Evolutionary conservation across 2,888 invertebrate genomes (phyloP).

Genomic region (Priocnemis perturbator): DNA sequence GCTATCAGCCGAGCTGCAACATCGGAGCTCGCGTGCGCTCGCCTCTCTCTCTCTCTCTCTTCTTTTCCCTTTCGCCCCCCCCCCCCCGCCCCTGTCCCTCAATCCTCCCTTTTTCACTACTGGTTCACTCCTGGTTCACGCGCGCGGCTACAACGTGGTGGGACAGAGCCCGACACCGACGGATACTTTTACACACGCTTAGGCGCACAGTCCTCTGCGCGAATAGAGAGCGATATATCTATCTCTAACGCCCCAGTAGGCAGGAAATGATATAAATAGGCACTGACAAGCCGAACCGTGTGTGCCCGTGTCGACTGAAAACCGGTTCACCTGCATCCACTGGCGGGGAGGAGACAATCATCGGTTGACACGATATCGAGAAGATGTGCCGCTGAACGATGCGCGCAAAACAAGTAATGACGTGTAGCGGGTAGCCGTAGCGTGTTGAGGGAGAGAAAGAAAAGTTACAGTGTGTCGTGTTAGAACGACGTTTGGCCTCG

Average conservation of each 20-base stretch:
- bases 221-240: conserved; percentile 55
- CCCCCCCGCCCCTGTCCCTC: conserved; percentile 31
- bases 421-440: too few relatives aligned
- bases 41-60: background rate
- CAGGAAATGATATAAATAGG: conserved; percentile 66
- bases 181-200: conserved; percentile 25
- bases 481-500: too few relatives aligned
- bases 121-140: too few relatives aligned
- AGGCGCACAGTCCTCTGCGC: conserved; percentile 32
- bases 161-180: conserved; percentile 20
- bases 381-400: background rate
- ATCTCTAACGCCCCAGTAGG: conserved; percentile 57
- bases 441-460: too few relatives aligned
- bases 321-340: too few relatives aligned
- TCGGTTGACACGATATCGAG: conserved; percentile 4
- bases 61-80: conserved; percentile 2
- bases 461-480: too few relatives aligned
- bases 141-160: background rate
- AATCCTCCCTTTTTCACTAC: background rate
- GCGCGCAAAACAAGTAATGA: conserved; percentile 3
- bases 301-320: conserved; percentile 13
- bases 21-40: conserved; percentile 32
- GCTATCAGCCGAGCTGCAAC: conserved; percentile 61
- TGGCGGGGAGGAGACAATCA: conserved; percentile 7
- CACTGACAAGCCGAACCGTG: conserved; percentile 32